Percentiles rank a stretch among this genome's conserved stretches.
Conservation (phyloP, 64 coral and sea anemone genomes). For the Acropora tenuis region DNA sequence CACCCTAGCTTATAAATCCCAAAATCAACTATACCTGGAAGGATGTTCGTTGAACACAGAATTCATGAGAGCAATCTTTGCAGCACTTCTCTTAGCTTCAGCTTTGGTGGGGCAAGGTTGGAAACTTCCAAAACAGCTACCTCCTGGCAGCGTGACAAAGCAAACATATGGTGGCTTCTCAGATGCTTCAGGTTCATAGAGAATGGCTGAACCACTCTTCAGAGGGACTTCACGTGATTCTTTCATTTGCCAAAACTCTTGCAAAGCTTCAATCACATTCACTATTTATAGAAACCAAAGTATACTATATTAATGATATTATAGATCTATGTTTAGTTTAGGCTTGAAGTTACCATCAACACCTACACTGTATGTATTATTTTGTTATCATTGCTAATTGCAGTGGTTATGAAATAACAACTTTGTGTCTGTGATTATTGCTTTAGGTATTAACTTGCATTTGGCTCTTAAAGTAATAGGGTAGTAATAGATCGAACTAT, state of each 20-base stretch:
- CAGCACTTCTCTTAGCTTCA: slow-evolving; percentile 86
- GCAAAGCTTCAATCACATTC: slow-evolving; percentile 87
- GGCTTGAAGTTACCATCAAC: too few species aligned
- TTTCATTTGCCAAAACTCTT: slow-evolving; percentile 98
- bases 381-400: too few species aligned
- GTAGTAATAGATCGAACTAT: too few species aligned
- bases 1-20: too few species aligned
- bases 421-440: too few species aligned
- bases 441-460: too few species aligned
- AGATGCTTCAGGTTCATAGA: slow-evolving; percentile 81
- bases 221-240: slow-evolving; percentile 46
- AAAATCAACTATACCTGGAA: slow-evolving; percentile 53
- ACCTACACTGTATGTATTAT: too few species aligned
- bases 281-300: slow-evolving; percentile 40
- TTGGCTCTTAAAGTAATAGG: too few species aligned
- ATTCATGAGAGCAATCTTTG: slow-evolving; percentile 95
- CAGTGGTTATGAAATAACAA: too few species aligned
- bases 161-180: slow-evolving; percentile 90
- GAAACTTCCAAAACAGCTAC: slow-evolving; percentile 93
- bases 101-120: slow-evolving; percentile 90
- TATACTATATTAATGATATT: not conserved
- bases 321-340: not conserved
- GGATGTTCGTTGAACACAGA: slow-evolving; percentile 97
- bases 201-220: slow-evolving; percentile 38
- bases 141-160: slow-evolving; percentile 88